Conservation (phyloP, 2,797 vertebrate species). For the Myotis pilosus region DNA sequence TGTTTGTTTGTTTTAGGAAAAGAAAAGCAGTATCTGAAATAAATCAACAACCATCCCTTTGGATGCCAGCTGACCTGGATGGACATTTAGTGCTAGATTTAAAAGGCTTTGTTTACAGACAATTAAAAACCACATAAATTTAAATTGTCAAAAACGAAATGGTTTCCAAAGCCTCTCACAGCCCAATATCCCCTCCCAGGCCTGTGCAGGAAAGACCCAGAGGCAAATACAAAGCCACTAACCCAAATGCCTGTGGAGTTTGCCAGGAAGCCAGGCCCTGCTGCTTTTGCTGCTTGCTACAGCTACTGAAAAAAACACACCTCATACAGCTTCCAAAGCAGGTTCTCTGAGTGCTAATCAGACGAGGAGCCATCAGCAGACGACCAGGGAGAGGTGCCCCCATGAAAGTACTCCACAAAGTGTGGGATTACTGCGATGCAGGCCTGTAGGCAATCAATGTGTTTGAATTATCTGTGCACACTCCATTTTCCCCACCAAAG, state of each 20-base stretch:
- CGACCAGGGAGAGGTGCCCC: neutral
- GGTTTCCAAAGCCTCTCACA: conserved; percentile 81
- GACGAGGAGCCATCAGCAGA: conserved; percentile 55
- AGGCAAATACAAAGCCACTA: conserved; percentile 83
- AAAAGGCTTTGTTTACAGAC: conserved; percentile 82
- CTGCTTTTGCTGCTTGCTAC: conserved; percentile 66
- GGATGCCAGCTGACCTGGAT: conserved; percentile 77
- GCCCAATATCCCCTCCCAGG: conserved; percentile 77
- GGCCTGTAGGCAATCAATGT: conserved; percentile 49
- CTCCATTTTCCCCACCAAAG: neutral
- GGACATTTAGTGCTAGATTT: conserved; percentile 74
- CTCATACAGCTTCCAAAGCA: conserved; percentile 64
- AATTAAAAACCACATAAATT: conserved; percentile 84
- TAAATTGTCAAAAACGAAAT: conserved; percentile 83
- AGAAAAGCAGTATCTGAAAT: conserved; percentile 60
- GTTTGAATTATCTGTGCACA: conserved; percentile 26
- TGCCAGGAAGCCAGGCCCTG: conserved; percentile 78
- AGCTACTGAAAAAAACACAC: conserved; percentile 62
- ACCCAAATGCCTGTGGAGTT: conserved; percentile 81
- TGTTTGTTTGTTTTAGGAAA: conserved; percentile 26
- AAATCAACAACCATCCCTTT: conserved; percentile 54
- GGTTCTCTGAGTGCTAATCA: conserved; percentile 74
- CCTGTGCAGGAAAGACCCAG: conserved; percentile 80
- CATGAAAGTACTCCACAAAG: conserved; percentile 63
- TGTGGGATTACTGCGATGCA: neutral